phyloP scores from a whole-genome alignment of 92 coral and sea anemone species.

The Porites divaricata region DNA sequence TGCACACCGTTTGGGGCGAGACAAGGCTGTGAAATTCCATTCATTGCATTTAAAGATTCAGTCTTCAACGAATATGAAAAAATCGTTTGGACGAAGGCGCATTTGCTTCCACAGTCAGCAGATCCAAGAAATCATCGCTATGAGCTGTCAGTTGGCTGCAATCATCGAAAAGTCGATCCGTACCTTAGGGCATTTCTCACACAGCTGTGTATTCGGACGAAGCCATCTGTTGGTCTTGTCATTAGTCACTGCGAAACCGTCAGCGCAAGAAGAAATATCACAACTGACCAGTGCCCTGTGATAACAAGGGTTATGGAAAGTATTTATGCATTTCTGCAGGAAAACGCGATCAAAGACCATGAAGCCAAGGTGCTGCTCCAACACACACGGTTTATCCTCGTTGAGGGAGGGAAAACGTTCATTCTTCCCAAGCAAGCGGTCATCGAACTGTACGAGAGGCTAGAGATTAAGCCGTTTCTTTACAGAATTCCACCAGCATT shows the following conservation, averaged over 20 bases:
- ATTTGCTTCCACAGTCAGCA: constrained; percentile 50
- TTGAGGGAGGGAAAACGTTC: constrained; percentile 53
- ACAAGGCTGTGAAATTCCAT: constrained; percentile 24
- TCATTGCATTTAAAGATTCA: constrained; percentile 55
- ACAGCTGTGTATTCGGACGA: background rate
- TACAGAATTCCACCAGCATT: constrained; percentile 56
- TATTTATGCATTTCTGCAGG: constrained; percentile 54
- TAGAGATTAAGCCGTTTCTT: constrained; percentile 68
- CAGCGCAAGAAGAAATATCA: background rate
- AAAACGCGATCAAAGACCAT: background rate
- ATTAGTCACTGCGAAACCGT: constrained; percentile 46
- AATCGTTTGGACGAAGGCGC: constrained; percentile 67
- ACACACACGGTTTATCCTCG: constrained; percentile 37
- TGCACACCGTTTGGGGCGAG: constrained; percentile 37
- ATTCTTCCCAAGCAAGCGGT: constrained; percentile 61
- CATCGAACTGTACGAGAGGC: constrained; percentile 36
- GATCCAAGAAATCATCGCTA: background rate
- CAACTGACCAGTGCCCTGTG: background rate
- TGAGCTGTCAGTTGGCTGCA: background rate
- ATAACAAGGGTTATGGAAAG: constrained; percentile 45
- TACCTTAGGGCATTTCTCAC: background rate
- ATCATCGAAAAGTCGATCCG: background rate
- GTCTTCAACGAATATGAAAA: constrained; percentile 10
- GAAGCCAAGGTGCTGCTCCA: constrained; percentile 10
- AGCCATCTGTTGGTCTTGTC: constrained; percentile 60